Base-by-base conservation (phyloP, 1,140 invertebrate genomes). In the Papilio glaucus region DNA sequence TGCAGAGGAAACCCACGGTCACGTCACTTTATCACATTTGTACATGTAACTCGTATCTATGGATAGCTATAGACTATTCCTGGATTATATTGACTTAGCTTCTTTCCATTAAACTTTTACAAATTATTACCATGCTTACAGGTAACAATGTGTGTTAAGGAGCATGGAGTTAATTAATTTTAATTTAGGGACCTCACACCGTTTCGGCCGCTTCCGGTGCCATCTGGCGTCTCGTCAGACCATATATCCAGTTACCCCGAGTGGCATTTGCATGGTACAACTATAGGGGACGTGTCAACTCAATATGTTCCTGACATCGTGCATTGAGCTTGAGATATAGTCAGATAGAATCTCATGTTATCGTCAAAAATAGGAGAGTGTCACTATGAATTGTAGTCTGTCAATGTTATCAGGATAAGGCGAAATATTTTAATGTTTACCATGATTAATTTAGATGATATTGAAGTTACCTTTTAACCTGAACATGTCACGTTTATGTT, bases 181-280 rank as follows among this genome's bases (percentile, higher is more conserved):
- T 24, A 65, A 41, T 38, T 65, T 38, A 39, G 29, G 62, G 62
- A 39, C 62, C 33, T 33, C 15, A 33, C 62, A 65, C 37, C 8
- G 33, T 0, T 10, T 2, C 29, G 5, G 18, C 15, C 4, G 61
- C 61, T 62, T 62, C 61, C 61, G 33, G 37, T 37, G 62, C 62
- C 62, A 65, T 65, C 62, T 65, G 62, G 15, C 62, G 10, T 5
- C 37, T 65, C 7, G 0, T 21, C 15, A 10, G 0, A 39, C 18
- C 15, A 21, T 33, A 6, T 65, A 65, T 65, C 62, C 15, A 38
- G 62, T 39, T 65, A 65, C 37, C 49, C 12, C 10, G 21, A 45
- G 24, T 26, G 62, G 39, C 33, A 65, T 65, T 53, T 53, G 45
- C 10, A 13, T 15, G 62, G 62, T 39, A 38, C 13, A 62, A 57